Evolutionary conservation across 2,113 vertebrate genomes (phyloP).

Genomic region (Rhynchomys soricoides): DNA sequence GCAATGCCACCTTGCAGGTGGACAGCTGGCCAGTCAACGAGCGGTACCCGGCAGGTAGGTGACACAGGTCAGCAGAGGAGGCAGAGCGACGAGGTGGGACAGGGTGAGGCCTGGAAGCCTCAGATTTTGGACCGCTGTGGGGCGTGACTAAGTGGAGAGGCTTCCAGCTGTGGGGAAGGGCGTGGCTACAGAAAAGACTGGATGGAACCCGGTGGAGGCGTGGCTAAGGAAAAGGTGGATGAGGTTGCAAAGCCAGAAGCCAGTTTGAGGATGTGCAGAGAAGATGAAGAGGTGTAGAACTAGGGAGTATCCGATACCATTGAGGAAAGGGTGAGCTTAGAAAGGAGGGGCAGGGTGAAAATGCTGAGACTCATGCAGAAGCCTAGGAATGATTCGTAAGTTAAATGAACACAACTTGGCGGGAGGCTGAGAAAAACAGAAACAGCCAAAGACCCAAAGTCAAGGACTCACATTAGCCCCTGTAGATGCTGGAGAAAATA

Average conservation of each 20-base stretch:
- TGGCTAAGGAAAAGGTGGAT: background rate
- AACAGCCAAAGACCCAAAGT: background rate
- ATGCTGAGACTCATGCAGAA: background rate
- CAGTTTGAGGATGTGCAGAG: background rate
- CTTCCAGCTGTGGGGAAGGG: background rate
- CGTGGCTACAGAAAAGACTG: background rate
- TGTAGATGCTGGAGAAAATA: background rate
- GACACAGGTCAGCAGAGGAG: background rate
- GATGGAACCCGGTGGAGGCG: background rate
- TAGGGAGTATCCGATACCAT: background rate
- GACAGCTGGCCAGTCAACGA: slow-evolving; percentile 97
- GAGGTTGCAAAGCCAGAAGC: background rate
- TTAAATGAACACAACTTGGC: background rate
- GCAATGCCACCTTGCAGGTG: slow-evolving; percentile 97
- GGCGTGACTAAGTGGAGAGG: background rate
- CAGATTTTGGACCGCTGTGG: background rate
- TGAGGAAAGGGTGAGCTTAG: background rate
- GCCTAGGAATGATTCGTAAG: background rate
- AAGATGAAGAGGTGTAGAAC: background rate
- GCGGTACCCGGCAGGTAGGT: slow-evolving; percentile 95
- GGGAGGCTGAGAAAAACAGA: slow-evolving; percentile 17
- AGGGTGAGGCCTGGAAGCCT: background rate
- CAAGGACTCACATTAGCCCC: background rate
- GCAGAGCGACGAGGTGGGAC: background rate
- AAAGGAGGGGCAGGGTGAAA: background rate